Evolutionary conservation across 2,797 vertebrate species (phyloP), one percentile per base, ranked within the genome.

Genomic region (Loriculus beryllinus): DNA sequence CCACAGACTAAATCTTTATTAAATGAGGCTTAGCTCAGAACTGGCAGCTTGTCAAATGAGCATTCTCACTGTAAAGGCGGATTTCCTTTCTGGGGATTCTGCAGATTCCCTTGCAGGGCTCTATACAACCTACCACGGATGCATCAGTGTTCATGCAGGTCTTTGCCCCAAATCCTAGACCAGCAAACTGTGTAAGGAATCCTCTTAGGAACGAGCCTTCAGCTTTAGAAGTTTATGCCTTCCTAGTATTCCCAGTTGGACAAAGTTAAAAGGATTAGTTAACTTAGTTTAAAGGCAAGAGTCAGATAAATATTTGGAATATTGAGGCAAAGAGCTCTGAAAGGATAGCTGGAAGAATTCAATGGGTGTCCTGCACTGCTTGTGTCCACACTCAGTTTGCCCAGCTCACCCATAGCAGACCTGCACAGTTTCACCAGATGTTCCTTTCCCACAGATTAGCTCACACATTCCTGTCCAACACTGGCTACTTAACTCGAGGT

Each of bases 21-120:
- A 97, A 97, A 97, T 92, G 95, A 96, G 93, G 96, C 95, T 97
- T 95, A 96, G 94, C 93, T 95, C 95, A 94, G 93, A 95, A 95
- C 94, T 97, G 96, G 96, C 97, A 97, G 96, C 89, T 95, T 96
- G 95, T 97, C 97, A 97, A 96, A 96, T 86, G 88, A 95, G 90
- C 85, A 79, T 91, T 92, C 95, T 96, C 88, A 3, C 89, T 96
- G 90, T 96, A 97, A 96, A 96, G 93, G 94, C 76, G 31, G 95
- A 96, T 95, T 97, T 97, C 92, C 94, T 96, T 93, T 76, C 91
- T 75, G 91, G 56, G 81, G 77, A 88, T 92, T 93, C 93, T 95
- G 87, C 75, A 94, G 90, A 94, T 94, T 94, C 92, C 83, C 93
- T 80, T 78, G 71, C 86, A 95, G 83, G 71, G 47, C 89, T 95